Percentiles rank a stretch among this genome's conserved stretches.
phyloP scores from a whole-genome alignment of 1,140 invertebrate genomes.

The Drosophila athabasca region DNA sequence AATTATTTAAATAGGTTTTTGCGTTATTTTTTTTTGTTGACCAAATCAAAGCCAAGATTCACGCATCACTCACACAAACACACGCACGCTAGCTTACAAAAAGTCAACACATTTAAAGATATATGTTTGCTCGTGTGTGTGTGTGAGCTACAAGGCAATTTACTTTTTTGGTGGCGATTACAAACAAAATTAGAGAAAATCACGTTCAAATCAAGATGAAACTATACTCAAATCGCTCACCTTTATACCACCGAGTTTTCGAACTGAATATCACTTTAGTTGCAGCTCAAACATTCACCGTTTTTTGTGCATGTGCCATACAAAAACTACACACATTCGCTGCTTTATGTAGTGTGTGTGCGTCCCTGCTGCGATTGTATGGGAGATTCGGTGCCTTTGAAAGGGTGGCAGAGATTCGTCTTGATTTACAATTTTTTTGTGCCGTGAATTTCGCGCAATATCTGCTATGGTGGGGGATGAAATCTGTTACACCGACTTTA shows the following conservation, averaged over 20 bases:
- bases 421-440: no score
- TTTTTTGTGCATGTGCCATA: constrained; percentile 23
- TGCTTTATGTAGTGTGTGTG: no score
- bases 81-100: neutral
- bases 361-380: no score
- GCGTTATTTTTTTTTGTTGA: constrained; percentile 23
- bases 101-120: neutral
- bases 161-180: constrained; percentile 12
- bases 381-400: no score
- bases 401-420: no score
- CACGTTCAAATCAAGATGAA: neutral
- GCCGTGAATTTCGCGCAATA: no score
- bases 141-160: constrained; percentile 13
- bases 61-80: constrained; percentile 18
- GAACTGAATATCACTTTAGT: constrained; percentile 34
- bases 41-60: constrained; percentile 39
- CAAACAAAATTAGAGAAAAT: constrained; percentile 4
- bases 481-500: no score
- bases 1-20: constrained; percentile 29
- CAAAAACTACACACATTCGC: no score
- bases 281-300: constrained; percentile 2
- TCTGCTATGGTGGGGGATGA: no score
- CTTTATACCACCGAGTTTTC: constrained; percentile 35
- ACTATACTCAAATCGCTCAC: constrained; percentile 21
- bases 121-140: neutral